Evolutionary conservation across 2,888 invertebrate genomes (phyloP), one percentile per base, ranked within the genome.

Genomic region (Sarcophaga variegata): DNA sequence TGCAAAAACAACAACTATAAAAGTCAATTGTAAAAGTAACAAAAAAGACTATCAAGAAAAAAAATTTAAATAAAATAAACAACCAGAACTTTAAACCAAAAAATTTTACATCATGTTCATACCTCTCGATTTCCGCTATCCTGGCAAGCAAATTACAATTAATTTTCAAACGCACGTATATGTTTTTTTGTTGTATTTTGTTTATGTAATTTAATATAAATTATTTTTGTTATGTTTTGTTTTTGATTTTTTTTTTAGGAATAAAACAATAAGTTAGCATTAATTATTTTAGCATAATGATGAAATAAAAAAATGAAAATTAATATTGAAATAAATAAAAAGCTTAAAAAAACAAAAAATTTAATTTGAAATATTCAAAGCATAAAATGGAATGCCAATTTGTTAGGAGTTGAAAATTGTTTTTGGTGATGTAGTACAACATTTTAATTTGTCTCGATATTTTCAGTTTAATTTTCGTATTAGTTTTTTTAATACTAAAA

Each of bases 51-150:
- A 64, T 69, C 8, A 54, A 54, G 54, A 14, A 54, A 54, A 54
- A 14, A 10, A 14, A 2, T 12, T 60, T 1, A 71, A 77, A 80
- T 22, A 63, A 76, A 79, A 67, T 63, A 12, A 84, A 79, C 47
- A 14, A 77, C 70, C 63, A 72, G 37, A 62, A 62, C 64, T 71
- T 67, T 60, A 63, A 84, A 71, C 54, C 20, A 75, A 70, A 54
- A 62, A 84, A 75, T 45, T 74, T 79, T 67, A 72, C 47, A 81
- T 72, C 37, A 75, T 79, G 60, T 69, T 91, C 93, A 95, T 95
- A 95, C 95, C 95, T 95, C 95, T 93, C 95, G 95, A 94, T 95
- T 95, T 94, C 95, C 95, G 95, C 95, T 95, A 94, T 95, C 95
- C 95, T 95, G 95, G 95, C 93, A 93, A 93, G 93, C 93, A 93